Conservation (phyloP, 2,888 invertebrate genomes). For the Oligia fasciuncula region DNA sequence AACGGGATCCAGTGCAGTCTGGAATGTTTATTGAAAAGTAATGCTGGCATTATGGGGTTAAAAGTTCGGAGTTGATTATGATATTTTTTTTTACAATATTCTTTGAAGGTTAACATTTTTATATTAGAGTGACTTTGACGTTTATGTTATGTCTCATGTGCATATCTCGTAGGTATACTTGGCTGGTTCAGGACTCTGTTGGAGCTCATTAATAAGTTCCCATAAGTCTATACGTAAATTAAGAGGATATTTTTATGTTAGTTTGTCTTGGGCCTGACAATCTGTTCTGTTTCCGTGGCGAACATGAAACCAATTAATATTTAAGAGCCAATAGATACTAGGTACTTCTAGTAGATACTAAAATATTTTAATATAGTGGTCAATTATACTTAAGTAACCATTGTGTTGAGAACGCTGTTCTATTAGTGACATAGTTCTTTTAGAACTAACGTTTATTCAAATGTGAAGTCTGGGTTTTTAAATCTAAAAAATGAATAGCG, state of each 20-base stretch:
- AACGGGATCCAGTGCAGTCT: constrained; percentile 54
- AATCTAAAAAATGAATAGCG: constrained; percentile 8
- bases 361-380: neutral
- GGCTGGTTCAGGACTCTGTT: neutral
- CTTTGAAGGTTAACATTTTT: neutral
- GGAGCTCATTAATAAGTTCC: neutral
- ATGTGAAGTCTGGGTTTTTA: neutral
- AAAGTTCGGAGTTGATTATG: constrained; percentile 17
- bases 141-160: neutral
- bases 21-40: constrained; percentile 62
- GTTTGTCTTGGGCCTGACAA: neutral
- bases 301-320: neutral
- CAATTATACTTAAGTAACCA: neutral
- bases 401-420: neutral
- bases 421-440: neutral
- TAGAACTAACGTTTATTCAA: constrained; percentile 1
- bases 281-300: neutral
- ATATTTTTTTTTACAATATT: neutral
- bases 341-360: neutral
- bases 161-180: neutral
- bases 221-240: neutral
- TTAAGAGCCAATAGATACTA: neutral
- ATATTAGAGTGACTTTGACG: neutral
- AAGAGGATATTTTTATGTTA: neutral
- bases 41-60: constrained; percentile 44